A percentile compares a stretch with the other conserved stretches of the same genome.
Evolutionary conservation across 2,888 invertebrate species (phyloP).

Genomic region (Phania funesta): DNA sequence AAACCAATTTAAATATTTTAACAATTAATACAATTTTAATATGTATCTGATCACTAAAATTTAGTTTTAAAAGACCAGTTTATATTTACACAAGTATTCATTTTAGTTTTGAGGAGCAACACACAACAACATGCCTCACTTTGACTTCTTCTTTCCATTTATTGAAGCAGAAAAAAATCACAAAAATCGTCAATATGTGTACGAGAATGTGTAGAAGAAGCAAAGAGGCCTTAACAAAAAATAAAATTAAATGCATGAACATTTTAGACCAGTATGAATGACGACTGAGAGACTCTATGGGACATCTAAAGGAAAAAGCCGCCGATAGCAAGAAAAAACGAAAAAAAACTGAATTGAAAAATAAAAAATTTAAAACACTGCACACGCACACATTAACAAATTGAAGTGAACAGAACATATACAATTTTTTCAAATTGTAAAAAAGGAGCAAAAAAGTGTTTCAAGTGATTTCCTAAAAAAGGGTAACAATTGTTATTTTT

Average conservation of each 20-base stretch:
- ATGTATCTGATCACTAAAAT: too few species aligned
- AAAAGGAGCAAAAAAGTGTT: neutral
- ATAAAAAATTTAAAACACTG: slow-evolving; percentile 8
- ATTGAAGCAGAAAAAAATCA: slow-evolving; percentile 20
- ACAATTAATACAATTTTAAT: too few species aligned
- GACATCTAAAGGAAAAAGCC: slow-evolving; percentile 49
- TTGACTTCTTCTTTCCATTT: slow-evolving; percentile 3
- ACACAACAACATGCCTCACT: neutral
- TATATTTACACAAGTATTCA: too few species aligned
- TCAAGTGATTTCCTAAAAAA: neutral
- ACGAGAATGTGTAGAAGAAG: neutral
- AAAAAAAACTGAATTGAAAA: neutral
- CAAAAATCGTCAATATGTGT: slow-evolving; percentile 4
- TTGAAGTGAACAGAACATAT: slow-evolving; percentile 29
- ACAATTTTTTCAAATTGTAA: neutral
- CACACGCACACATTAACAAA: neutral
- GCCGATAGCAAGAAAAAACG: neutral
- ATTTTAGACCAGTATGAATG: slow-evolving; percentile 43
- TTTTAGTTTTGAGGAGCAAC: too few species aligned
- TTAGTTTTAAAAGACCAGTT: too few species aligned
- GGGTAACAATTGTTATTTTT: neutral
- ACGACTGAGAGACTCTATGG: slow-evolving; percentile 30
- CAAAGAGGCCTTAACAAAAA: neutral
- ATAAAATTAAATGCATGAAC: slow-evolving; percentile 1
- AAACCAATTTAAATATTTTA: too few species aligned